Evolutionary conservation across 2,888 invertebrate species (phyloP), one percentile per base, ranked within the genome.

Genomic region (Ariolimax columbianus): DNA sequence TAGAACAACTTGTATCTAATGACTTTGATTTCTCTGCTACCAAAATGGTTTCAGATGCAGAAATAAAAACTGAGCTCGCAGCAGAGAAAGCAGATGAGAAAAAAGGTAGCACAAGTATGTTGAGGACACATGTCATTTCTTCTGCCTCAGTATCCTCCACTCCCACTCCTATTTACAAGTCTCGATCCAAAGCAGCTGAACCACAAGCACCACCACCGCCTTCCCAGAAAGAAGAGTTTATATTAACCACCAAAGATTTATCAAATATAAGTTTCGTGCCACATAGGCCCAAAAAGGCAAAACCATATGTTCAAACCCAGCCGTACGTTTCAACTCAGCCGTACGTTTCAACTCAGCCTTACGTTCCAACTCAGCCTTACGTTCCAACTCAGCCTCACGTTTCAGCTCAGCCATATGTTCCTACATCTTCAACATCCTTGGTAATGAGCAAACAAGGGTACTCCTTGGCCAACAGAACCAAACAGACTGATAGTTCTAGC

Each of bases 221-320:
- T 40, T 72, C 75, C 26, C 83, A 83, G 68, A 91, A 91, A 72
- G 91, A 92, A 82, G 91, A 91, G 82, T 91, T 92, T 90, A 89
- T 92, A n/a, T 86, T 92, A 47, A 89, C 91, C 26, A 86, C 88
- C n/a, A 91, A 91, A 80, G 92, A 92, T 75, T 87, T 92, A 51
- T 81, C 87, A 36, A 86, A 77, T 84, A 86, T 88, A 7, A 86
- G 77, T 51, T 59, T 88, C 68, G 72, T 87, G 72, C 84, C 87
- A 26, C 73, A 75, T 55, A 86, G 68, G 33, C 78, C 83, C 30
- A 75, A 78, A 55, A 73, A 17, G 17, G 38, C 19, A 7, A 84
- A 55, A 47, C 70, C 75, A 7, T 36, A n/a, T 33, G 77, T 75
- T 33, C 63, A 83, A 9, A 68, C 82, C 33, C 43, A 63, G 23